Evolutionary conservation across 2,797 vertebrate genomes (phyloP).

Genomic region (Sebastes alutus): DNA sequence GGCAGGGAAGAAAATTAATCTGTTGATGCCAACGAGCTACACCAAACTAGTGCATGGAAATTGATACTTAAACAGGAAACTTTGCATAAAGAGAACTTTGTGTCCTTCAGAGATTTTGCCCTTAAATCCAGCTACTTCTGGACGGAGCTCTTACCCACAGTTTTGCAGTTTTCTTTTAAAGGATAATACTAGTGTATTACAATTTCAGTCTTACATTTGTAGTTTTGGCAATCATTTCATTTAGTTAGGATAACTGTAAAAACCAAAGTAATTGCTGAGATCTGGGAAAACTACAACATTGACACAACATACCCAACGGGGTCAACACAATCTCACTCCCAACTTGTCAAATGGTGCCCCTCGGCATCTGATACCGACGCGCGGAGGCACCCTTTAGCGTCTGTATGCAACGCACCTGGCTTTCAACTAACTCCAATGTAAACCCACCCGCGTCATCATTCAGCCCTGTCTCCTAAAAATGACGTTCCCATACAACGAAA

Average conservation of each 20-base stretch:
- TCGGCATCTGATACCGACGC: no score
- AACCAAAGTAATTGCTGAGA: neutral
- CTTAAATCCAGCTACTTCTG: neutral
- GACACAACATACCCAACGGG: neutral
- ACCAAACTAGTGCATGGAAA: neutral
- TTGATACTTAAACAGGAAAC: neutral
- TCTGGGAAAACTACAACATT: neutral
- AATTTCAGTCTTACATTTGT: neutral
- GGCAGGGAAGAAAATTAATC: neutral
- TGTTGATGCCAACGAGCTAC: neutral
- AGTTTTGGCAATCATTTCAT: neutral
- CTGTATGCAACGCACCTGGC: no score
- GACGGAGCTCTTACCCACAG: neutral
- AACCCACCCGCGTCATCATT: no score
- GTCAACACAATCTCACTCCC: no score
- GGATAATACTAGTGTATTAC: neutral
- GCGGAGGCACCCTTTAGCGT: no score
- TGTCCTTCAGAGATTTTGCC: neutral
- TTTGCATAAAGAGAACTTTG: neutral
- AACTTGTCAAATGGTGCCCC: no score
- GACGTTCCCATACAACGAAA: no score
- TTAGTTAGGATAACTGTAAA: neutral
- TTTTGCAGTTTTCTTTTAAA: neutral
- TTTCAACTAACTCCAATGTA: no score
- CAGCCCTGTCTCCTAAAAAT: no score